phyloP scores from a whole-genome alignment of 2,113 vertebrate genomes.

The Bambusicola thoracicus region DNA sequence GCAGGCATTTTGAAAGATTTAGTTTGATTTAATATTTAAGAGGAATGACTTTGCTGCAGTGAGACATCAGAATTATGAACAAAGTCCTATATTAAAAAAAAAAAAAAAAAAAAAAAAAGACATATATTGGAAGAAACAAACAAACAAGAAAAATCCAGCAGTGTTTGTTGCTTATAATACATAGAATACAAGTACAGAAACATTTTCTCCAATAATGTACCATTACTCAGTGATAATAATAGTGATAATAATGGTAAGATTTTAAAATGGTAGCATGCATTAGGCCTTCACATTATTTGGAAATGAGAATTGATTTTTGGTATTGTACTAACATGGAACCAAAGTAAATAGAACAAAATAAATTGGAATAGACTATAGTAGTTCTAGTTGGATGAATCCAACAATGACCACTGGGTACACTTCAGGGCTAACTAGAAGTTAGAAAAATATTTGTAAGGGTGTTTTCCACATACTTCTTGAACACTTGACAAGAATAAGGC shows the following conservation, averaged over 20 bases:
- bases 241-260: neutral
- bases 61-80: neutral
- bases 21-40: neutral
- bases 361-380: too few relatives aligned
- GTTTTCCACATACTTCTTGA: too few relatives aligned
- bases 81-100: neutral
- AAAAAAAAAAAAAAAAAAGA: neutral
- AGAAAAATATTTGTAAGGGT: too few relatives aligned
- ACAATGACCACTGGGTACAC: too few relatives aligned
- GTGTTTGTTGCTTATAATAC: neutral
- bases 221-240: neutral
- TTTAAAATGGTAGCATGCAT: neutral
- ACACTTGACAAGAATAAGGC: too few relatives aligned
- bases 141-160: neutral
- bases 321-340: neutral
- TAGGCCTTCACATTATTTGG: neutral
- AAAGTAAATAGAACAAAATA: too few relatives aligned
- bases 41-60: neutral
- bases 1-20: neutral
- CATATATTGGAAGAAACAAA: neutral
- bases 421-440: too few relatives aligned
- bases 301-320: neutral
- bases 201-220: fast-evolving
- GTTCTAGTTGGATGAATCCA: too few relatives aligned
- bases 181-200: neutral